Conservation (phyloP, 2,113 vertebrate species). For the Passer montanus region DNA sequence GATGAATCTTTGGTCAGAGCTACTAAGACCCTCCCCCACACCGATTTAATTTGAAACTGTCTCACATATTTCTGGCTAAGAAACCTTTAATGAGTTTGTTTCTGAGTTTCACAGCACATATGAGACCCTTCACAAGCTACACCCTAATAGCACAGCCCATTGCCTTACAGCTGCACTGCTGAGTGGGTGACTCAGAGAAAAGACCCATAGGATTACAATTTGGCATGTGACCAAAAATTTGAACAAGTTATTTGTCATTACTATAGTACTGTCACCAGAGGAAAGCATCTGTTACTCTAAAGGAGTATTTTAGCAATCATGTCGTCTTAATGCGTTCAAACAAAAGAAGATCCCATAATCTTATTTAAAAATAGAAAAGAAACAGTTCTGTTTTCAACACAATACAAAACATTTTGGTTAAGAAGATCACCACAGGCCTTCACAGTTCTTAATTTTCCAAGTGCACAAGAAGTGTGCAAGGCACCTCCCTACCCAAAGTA, state of each 20-base stretch:
- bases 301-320: neutral
- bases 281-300: neutral
- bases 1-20: neutral
- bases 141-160: neutral
- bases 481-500: neutral
- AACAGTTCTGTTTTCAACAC: neutral
- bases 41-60: neutral
- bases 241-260: conserved; percentile 24
- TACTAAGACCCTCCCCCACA: neutral
- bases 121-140: neutral
- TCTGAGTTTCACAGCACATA: neutral
- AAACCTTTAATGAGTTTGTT: neutral
- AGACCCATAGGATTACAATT: neutral
- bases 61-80: neutral
- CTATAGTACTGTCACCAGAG: neutral
- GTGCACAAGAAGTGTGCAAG: neutral
- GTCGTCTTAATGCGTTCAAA: neutral
- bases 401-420: neutral
- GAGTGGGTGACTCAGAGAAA: neutral
- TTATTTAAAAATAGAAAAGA: neutral
- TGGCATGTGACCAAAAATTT: neutral
- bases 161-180: neutral
- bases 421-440: neutral
- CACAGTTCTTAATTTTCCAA: neutral
- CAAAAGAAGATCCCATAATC: neutral